These are phyloP conservation scores for Protophormia terraenovae DNA, from an alignment of 2,888 invertebrate species.

Conservation along the genomic window DNA sequence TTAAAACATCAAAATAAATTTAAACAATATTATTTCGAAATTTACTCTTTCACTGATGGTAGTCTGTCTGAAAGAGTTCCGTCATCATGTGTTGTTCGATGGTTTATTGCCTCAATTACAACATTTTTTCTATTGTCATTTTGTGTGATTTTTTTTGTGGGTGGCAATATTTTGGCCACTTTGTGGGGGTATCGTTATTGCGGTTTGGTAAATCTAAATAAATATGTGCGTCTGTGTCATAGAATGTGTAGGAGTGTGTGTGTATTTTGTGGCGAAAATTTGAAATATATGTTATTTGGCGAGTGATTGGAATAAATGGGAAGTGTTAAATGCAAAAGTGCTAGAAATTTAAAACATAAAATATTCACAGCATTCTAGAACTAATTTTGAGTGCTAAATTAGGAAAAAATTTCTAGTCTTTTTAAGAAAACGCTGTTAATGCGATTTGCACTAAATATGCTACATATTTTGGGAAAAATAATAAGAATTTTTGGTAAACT, in stretches of 20 bases:
- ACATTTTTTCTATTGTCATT: conserved; percentile 44
- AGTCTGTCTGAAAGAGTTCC: conserved; percentile 25
- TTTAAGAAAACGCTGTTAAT: too few relatives aligned
- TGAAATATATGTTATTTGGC: background rate
- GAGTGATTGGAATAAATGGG: background rate
- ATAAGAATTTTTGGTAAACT: too few relatives aligned
- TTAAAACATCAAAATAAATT: background rate
- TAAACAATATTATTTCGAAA: background rate
- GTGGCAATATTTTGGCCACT: conserved; percentile 53
- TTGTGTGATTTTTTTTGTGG: conserved; percentile 55
- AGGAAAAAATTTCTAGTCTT: too few relatives aligned
- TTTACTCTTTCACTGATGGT: background rate
- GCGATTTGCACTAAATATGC: too few relatives aligned
- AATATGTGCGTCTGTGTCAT: background rate
- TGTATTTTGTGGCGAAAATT: background rate
- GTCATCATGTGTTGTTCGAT: conserved; percentile 23
- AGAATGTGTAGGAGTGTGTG: background rate
- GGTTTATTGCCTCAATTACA: conserved; percentile 37
- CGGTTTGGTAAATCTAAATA: conserved; percentile 35
- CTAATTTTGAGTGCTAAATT: too few relatives aligned
- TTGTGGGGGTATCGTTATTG: conserved; percentile 61
- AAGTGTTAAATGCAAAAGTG: background rate
- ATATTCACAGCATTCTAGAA: too few relatives aligned
- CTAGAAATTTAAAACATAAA: too few relatives aligned
- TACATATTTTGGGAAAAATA: too few relatives aligned